Percentiles rank a stretch among this genome's conserved stretches.
These are phyloP conservation scores for Trichonephila inaurata DNA, from an alignment of 1,140 invertebrate species.

Conservation along the genomic window DNA sequence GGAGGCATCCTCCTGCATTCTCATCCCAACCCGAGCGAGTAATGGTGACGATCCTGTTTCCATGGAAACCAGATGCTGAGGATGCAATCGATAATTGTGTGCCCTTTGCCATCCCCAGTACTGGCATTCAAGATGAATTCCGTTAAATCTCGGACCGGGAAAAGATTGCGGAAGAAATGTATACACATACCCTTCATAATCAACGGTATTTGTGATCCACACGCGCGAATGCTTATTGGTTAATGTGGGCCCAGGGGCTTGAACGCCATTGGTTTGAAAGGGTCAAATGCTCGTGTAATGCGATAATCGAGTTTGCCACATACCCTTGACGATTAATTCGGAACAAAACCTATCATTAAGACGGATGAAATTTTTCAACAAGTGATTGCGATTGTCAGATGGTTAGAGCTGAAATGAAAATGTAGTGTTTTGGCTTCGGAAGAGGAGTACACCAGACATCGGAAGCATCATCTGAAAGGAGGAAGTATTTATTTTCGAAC, in stretches of 20 bases:
- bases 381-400: background rate
- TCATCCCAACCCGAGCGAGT: background rate
- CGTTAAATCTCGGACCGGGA: background rate
- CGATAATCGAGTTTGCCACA: background rate
- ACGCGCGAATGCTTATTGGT: constrained; percentile 28
- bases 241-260: constrained; percentile 8
- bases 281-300: background rate
- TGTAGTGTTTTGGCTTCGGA: background rate
- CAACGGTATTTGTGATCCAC: background rate
- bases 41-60: constrained; percentile 34
- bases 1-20: background rate
- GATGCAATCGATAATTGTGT: constrained; percentile 69
- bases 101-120: background rate
- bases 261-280: background rate
- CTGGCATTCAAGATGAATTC: constrained; percentile 38
- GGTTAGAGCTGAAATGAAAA: background rate
- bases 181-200: background rate
- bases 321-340: background rate
- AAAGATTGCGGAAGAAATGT: constrained; percentile 9
- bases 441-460: background rate
- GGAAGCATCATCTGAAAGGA: background rate
- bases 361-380: background rate
- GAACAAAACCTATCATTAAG: background rate
- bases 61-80: constrained; percentile 51
- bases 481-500: background rate